Conservation (phyloP, 2,113 vertebrate species). For the Myanophis thanlyinensis region DNA sequence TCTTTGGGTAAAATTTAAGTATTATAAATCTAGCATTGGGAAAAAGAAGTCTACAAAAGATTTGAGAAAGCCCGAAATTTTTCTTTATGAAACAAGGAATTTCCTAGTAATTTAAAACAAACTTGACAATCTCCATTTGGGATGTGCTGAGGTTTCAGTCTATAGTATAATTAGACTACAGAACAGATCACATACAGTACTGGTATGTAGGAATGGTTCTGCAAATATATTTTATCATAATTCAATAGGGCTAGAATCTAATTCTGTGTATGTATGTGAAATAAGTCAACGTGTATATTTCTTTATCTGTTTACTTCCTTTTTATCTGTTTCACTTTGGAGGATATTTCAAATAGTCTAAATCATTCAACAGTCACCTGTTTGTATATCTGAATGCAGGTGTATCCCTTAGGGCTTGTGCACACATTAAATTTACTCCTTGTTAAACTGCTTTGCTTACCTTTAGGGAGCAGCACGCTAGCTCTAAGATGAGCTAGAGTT, state of each 20-base stretch:
- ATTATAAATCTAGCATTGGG: background rate
- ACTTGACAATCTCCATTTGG: background rate
- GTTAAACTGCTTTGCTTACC: constrained; percentile 12
- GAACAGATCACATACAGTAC: background rate
- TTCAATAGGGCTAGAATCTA: background rate
- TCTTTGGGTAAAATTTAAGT: background rate
- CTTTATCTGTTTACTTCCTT: background rate
- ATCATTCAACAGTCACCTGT: background rate
- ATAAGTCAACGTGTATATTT: background rate
- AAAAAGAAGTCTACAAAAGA: background rate
- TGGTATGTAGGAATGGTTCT: background rate
- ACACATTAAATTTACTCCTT: constrained; percentile 26
- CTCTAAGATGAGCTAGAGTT: constrained; percentile 14
- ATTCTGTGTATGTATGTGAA: rapidly evolving
- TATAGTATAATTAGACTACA: background rate
- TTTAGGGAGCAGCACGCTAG: constrained; percentile 16
- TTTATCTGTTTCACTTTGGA: background rate
- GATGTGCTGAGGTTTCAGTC: background rate
- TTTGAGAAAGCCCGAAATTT: background rate
- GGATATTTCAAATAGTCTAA: background rate
- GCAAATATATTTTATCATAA: background rate
- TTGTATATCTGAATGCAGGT: constrained; percentile 8
- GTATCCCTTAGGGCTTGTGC: constrained; percentile 7
- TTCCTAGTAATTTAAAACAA: background rate
- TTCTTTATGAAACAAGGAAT: background rate